Percentiles rank a stretch among this genome's conserved stretches.
Evolutionary conservation across 2,797 vertebrate species (phyloP).

Genomic region (Xiphorhynchus erythropygius): DNA sequence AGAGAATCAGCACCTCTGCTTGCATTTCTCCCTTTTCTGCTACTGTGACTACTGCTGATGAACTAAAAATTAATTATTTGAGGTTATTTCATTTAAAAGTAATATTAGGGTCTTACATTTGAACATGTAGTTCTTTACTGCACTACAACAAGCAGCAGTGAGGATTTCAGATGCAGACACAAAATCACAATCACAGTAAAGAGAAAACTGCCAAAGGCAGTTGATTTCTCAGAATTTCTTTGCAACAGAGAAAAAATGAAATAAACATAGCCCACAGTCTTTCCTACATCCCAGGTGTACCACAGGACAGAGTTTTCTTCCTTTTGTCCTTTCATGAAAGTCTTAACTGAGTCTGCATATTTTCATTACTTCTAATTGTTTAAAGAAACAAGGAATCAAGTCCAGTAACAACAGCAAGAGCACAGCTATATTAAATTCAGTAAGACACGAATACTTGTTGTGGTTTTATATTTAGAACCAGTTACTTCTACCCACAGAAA

Average conservation of each 20-base stretch:
- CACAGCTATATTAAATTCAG: slow-evolving; percentile 35
- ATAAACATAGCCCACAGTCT: not conserved
- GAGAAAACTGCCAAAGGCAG: not conserved
- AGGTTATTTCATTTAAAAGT: not conserved
- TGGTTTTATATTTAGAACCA: slow-evolving; percentile 63
- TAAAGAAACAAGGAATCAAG: slow-evolving; percentile 63
- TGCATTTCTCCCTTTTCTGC: not conserved
- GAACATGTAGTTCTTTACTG: not conserved
- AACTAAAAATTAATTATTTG: not conserved
- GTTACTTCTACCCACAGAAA: slow-evolving; percentile 61
- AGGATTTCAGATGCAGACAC: not conserved
- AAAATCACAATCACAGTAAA: not conserved
- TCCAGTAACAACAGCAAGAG: slow-evolving; percentile 55
- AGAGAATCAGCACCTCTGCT: not conserved
- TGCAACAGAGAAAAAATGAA: not conserved
- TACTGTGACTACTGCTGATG: not conserved
- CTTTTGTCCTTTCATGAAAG: slow-evolving; percentile 13
- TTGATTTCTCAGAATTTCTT: not conserved
- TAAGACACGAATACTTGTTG: slow-evolving; percentile 37
- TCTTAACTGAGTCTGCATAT: slow-evolving; percentile 2
- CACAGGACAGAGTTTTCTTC: not conserved
- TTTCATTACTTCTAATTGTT: slow-evolving; percentile 56
- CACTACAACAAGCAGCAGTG: not conserved
- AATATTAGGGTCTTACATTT: not conserved
- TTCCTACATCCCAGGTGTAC: not conserved